These are phyloP conservation scores for Drosophila sp. DNA, from an alignment of 1,140 invertebrate species.

Conservation along the genomic window DNA sequence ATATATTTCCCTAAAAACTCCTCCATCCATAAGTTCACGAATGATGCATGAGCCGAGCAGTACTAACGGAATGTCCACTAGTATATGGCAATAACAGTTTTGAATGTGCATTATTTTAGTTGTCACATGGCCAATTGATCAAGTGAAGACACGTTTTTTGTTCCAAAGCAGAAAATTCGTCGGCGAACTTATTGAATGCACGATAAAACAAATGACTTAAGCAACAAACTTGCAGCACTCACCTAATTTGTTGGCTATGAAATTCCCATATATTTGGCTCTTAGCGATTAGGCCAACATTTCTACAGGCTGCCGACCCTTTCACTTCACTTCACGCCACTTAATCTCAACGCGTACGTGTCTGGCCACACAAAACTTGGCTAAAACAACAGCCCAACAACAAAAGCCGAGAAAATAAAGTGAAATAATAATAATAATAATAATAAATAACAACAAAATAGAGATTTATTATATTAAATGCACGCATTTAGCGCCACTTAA, in stretches of 20 bases:
- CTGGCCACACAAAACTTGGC: constrained; percentile 67
- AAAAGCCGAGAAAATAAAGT: background rate
- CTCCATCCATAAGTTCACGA: constrained; percentile 52
- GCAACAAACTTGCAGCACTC: constrained; percentile 55
- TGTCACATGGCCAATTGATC: constrained; percentile 24
- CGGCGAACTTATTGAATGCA: constrained; percentile 5
- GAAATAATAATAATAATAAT: constrained; percentile 28
- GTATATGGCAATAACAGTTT: constrained; percentile 13
- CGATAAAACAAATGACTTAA: constrained; percentile 68
- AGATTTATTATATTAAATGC: constrained; percentile 81
- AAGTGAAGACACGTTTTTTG: background rate
- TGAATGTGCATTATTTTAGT: constrained; percentile 5
- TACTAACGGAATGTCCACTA: constrained; percentile 55
- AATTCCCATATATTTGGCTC: constrained; percentile 28
- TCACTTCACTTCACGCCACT: constrained; percentile 70
- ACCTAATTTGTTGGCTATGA: constrained; percentile 10
- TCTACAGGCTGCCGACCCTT: constrained; percentile 75
- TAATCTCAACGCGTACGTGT: constrained; percentile 67
- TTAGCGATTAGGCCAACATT: constrained; percentile 33
- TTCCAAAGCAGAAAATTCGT: background rate
- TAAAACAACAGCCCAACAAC: constrained; percentile 44
- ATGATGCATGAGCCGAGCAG: constrained; percentile 63
- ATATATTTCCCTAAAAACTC: constrained; percentile 74
- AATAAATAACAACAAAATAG: constrained; percentile 42
- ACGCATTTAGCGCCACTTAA: constrained; percentile 82